A percentile compares a stretch with the other conserved stretches of the same genome.
phyloP scores from a whole-genome alignment of 2,888 invertebrate genomes.

The Germaria angustata region DNA sequence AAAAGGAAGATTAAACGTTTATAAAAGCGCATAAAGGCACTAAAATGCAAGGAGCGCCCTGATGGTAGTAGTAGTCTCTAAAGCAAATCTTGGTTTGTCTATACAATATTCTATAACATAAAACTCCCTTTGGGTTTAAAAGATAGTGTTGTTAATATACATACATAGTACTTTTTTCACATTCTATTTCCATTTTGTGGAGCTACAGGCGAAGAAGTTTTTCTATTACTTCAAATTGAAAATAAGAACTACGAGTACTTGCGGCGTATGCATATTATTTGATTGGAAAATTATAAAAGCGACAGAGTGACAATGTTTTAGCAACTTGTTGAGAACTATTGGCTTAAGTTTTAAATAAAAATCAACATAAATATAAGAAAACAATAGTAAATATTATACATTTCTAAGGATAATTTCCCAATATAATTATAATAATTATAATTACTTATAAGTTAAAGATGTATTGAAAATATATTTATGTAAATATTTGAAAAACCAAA shows the following conservation, averaged over 20 bases:
- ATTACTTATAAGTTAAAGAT: too few relatives aligned
- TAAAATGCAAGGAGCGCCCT: not conserved
- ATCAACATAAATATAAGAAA: not conserved
- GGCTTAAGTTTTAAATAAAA: not conserved
- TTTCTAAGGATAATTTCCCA: not conserved
- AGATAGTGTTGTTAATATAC: not conserved
- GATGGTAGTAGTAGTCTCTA: not conserved
- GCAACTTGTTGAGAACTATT: not conserved
- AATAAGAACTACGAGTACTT: not conserved
- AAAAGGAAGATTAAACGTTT: not conserved
- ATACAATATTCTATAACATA: conserved; percentile 41
- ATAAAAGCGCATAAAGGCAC: not conserved
- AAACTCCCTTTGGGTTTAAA: conserved; percentile 43
- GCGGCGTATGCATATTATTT: not conserved
- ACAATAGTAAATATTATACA: not conserved
- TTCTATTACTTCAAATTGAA: conserved; percentile 2
- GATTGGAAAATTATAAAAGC: conserved; percentile 23
- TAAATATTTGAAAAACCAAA: too few relatives aligned
- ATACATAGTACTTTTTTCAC: not conserved
- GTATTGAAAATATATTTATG: too few relatives aligned
- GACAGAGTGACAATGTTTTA: not conserved
- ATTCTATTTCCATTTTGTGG: conserved; percentile 9
- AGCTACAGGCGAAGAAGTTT: conserved; percentile 56
- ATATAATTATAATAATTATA: too few relatives aligned
- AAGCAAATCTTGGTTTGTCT: conserved; percentile 33